Evolutionary conservation across 2,888 invertebrate species (phyloP), one percentile per base, ranked within the genome.

Genomic region (Azorinus chamasolen): DNA sequence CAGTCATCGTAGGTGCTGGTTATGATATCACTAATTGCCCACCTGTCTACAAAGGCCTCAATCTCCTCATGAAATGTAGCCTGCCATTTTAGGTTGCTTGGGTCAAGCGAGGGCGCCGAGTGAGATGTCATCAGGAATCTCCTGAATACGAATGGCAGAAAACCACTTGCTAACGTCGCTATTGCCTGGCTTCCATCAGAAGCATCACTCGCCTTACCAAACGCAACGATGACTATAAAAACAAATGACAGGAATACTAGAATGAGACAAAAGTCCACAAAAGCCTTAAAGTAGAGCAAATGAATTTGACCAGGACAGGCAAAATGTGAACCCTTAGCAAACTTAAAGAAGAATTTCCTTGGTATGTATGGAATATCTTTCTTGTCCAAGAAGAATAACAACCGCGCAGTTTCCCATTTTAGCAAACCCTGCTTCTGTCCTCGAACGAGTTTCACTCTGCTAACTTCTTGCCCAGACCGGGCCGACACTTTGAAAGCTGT

Each of bases 221-320:
- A 79, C 14, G 73, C 79, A 24, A 79, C 62, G 32, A 79, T 57
- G 5, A 79, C 70, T 18, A 79, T 46, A 32, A 75, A 68, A 2
- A 75, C 74, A 59, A 79, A 79, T 32, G 63, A 43, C 16, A 79
- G 53, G 55, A 79, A 79, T n/a, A 71, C 1, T 2, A 71, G n/a
- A 27, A 75, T 75, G 5, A 45, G 48, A 14, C 48, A 37, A 25
- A 75, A 75, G 24, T 79, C 74, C 1, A 74, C 24, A 14, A 75
- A 27, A 6, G 74, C 79, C 12, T 64, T 61, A 2, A 71, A 24
- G 43, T 79, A 79, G 5, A 75, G 43, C 16, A 63, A 18, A 41
- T 79, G 59, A 14, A 71, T 39, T 18, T 24, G 37, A 16, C 65
- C 68, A 1, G 79, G 79, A 37, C 75, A 79, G 1, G 58, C 41